Evolutionary conservation across 2,113 vertebrate species (phyloP), one percentile per base, ranked within the genome.

Genomic region (Odocoileus virginianus): DNA sequence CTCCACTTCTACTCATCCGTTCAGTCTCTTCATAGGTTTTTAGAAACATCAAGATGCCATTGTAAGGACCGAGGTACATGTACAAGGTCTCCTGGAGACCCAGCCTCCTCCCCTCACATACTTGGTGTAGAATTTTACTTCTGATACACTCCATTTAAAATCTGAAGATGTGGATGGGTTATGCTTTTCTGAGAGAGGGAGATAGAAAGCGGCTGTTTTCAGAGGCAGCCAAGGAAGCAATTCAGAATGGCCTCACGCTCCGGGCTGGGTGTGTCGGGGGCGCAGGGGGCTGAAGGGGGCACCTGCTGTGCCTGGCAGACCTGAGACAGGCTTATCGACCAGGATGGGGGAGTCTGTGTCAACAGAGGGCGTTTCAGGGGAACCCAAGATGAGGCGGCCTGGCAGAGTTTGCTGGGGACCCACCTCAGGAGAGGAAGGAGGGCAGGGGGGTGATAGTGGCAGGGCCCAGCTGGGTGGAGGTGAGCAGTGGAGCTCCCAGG

Each of bases 121-220:
- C 16, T 33, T 27, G 3, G 15, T 87, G 78, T 57, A 87, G 94
- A 82, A 87, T 91, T 88, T 94, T 94, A 82, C 89, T 97, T 96
- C 90, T 87, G 58, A 57, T 87, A 85, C 17, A 76, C 54, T 50
- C 16, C 64, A 4, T 95, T 97, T 67, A 52, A 60, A 92, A 67
- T 45, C 36, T 40, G 40, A 64, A 89, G 67, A 64, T 54, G 71
- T 81, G 67, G 23, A 61, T 84, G 47, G 45, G 71, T 93, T 55
- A n/a, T 43, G 83, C 58, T 87, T 58, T 92, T 95, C 52, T 85
- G 89, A 81, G 83, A 74, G 45, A 5, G 28, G 71, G 57, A 93
- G 57, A 33, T 7, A 52, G 54, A 82, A 94, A 81, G 84, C 54
- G 55, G 40, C 33, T 94, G 64, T 45, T 96, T 83, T 94, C 67